Evolutionary conservation across 1,140 invertebrate species (phyloP).

Genomic region (Eulimnadia texana): DNA sequence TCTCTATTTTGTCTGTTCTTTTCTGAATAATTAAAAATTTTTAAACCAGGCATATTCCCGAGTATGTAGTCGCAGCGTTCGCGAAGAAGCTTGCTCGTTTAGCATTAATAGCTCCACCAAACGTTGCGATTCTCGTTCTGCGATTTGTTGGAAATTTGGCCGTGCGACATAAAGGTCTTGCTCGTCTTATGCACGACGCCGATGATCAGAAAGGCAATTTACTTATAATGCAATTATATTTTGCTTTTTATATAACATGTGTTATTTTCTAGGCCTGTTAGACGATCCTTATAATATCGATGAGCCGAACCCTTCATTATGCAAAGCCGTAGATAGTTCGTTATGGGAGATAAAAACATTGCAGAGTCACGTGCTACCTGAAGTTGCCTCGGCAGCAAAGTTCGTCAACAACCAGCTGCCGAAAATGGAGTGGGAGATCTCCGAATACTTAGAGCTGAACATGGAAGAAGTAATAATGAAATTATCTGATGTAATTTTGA

Average conservation of each 20-base stretch:
- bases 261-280: slow-evolving; percentile 28
- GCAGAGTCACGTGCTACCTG: slow-evolving; percentile 58
- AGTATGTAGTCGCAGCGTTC: slow-evolving; percentile 82
- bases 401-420: slow-evolving; percentile 52
- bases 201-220: slow-evolving; percentile 13
- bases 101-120: slow-evolving; percentile 59
- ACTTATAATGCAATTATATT: slow-evolving; percentile 7
- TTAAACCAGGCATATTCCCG: slow-evolving; percentile 65
- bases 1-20: neutral
- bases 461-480: slow-evolving; percentile 36
- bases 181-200: slow-evolving; percentile 49
- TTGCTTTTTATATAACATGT: neutral
- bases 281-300: slow-evolving; percentile 68
- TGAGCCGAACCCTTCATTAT: slow-evolving; percentile 59
- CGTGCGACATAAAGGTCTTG: slow-evolving; percentile 67
- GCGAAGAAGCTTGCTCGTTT: slow-evolving; percentile 73
- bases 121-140: slow-evolving; percentile 61
- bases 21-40: slow-evolving; percentile 8
- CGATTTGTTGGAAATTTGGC: slow-evolving; percentile 76
- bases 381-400: slow-evolving; percentile 45
- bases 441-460: slow-evolving; percentile 40
- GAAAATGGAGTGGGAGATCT: slow-evolving; percentile 48
- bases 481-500: neutral
- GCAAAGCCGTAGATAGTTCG: slow-evolving; percentile 66
- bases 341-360: slow-evolving; percentile 78